Conservation (phyloP, 1,140 invertebrate genomes). For the Catajapyx aquilonaris region DNA sequence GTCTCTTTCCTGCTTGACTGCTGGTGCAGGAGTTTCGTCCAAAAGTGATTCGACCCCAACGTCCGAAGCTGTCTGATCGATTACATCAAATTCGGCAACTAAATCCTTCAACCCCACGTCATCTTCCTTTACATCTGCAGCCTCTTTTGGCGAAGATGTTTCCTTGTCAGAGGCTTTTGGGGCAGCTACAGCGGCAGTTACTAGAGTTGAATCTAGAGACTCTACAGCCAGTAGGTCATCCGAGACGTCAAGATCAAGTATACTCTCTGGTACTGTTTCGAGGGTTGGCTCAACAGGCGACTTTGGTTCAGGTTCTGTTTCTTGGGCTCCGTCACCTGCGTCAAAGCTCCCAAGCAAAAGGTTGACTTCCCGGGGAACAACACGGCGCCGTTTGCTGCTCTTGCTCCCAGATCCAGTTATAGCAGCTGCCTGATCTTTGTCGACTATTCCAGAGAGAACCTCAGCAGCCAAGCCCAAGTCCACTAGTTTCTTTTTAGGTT, state of each 20-base stretch:
- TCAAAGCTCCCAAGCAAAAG: slow-evolving; percentile 12
- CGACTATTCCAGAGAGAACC: slow-evolving; percentile 15
- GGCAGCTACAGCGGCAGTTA: too few species aligned
- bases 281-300: too few species aligned
- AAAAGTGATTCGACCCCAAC: neutral
- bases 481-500: slow-evolving; percentile 38
- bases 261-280: too few species aligned
- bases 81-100: slow-evolving; percentile 26
- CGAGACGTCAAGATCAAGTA: too few species aligned
- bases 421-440: slow-evolving; percentile 1
- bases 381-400: slow-evolving; percentile 7
- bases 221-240: too few species aligned
- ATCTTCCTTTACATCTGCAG: slow-evolving; percentile 12
- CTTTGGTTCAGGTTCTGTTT: slow-evolving; percentile 3
- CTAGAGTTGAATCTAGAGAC: too few species aligned
- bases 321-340: neutral
- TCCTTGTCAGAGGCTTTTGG: too few species aligned
- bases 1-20: slow-evolving; percentile 10
- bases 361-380: slow-evolving; percentile 10
- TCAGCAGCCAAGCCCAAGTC: slow-evolving; percentile 17
- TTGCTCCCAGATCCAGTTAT: neutral
- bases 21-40: neutral
- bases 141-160: too few species aligned
- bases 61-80: slow-evolving; percentile 9
- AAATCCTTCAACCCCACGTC: slow-evolving; percentile 17